Evolutionary conservation across 2,797 vertebrate species (phyloP).

Genomic region (Percopsis omiscomaycus): DNA sequence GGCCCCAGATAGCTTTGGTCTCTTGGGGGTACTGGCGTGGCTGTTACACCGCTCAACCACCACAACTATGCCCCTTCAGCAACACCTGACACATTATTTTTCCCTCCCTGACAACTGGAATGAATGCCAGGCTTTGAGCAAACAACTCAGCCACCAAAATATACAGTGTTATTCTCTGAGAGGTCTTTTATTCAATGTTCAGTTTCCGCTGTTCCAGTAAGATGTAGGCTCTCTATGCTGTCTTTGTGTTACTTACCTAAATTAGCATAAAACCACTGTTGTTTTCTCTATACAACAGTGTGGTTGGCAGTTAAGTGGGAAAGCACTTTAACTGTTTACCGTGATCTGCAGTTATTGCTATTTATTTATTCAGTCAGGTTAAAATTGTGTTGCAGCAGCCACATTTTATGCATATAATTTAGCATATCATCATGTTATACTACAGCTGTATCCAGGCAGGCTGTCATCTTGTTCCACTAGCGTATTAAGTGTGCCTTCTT

Average conservation of each 20-base stretch:
- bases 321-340: background rate
- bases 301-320: background rate
- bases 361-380: constrained; percentile 1
- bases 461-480: constrained; percentile 16
- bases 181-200: constrained; percentile 41
- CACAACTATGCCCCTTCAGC: constrained; percentile 54
- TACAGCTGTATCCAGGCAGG: background rate
- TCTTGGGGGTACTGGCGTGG: constrained; percentile 55
- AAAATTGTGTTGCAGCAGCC: constrained; percentile 17
- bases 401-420: background rate
- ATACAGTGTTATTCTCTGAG: constrained; percentile 14
- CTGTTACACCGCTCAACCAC: constrained; percentile 60
- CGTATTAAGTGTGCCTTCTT: constrained; percentile 11
- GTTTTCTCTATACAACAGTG: constrained; percentile 7
- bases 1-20: constrained; percentile 59
- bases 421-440: constrained; percentile 10
- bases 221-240: constrained; percentile 13
- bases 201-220: constrained; percentile 10
- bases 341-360: constrained; percentile 1
- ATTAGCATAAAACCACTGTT: background rate
- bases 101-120: constrained; percentile 31
- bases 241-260: constrained; percentile 9
- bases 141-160: constrained; percentile 40
- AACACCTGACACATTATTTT: constrained; percentile 46
- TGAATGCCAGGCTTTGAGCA: constrained; percentile 63